Evolutionary conservation across 2,113 vertebrate species (phyloP), one percentile per base, ranked within the genome.

Genomic region (Platanista minor): DNA sequence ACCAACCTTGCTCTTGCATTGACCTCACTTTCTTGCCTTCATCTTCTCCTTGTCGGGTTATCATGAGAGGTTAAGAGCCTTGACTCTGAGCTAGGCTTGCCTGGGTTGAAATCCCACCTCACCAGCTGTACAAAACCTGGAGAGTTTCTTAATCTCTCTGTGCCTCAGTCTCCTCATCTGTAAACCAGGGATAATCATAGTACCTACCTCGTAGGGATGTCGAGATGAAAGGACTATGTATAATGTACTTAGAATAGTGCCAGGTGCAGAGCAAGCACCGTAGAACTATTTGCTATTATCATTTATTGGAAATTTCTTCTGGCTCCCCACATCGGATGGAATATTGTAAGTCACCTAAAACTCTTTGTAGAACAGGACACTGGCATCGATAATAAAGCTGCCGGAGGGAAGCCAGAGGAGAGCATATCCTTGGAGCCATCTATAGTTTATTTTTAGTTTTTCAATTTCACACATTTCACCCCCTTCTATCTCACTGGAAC

Each of bases 221-320:
- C 1, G 31, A 33, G 43, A 15, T 13, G 1, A 8, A 25, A 33
- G 0, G 9, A 25, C 27, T 27, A 8, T 25, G 59, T 3, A 0
- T 12, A 17, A n/a, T 5, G 54, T 2, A 8, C 59, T 33, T 1
- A 17, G 72, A 54, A 52, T 4, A 8, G 25, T 3, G 11, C 6
- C 2, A 0, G 14, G 9, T 18, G 36, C 6, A 2, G 2, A 59
- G 64, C 3, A 6, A 15, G 64, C 15, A 27, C 1, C 5, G 15
- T 5, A 4, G 15, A 14, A 52, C 8, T 1, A 18, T 5, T 10
- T 21, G 64, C 74, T 67, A 3, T 25, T 25, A 5, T 13, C 29
- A 15, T n/a, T 33, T 49, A 11, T 17, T 49, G 36, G 49, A n/a
- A 15, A 18, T 91, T 3, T 46, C 23, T 54, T 74, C 8, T 27